These are phyloP conservation scores for Macropodus opercularis DNA, from an alignment of 2,797 vertebrate genomes.

Conservation along the genomic window DNA sequence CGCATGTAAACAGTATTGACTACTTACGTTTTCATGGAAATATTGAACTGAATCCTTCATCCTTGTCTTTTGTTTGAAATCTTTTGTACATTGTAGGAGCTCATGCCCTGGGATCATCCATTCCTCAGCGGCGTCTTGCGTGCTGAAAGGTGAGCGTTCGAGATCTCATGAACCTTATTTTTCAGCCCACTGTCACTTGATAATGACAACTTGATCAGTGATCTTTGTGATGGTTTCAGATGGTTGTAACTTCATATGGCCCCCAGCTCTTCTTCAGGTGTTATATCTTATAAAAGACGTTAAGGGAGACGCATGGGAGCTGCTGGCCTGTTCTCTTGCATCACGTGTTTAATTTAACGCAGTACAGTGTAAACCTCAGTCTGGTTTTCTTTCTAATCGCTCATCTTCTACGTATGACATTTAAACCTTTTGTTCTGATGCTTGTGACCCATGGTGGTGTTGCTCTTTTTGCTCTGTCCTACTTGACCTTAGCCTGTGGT, in stretches of 20 bases:
- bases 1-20: neutral
- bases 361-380: neutral
- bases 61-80: neutral
- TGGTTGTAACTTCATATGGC: constrained; percentile 41
- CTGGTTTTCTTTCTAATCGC: neutral
- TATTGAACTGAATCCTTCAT: neutral
- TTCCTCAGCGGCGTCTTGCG: constrained; percentile 93
- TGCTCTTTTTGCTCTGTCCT: neutral
- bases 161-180: constrained; percentile 10
- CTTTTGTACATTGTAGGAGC: constrained; percentile 76
- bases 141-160: constrained; percentile 89
- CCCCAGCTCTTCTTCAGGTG: constrained; percentile 37
- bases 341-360: neutral
- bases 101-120: constrained; percentile 98
- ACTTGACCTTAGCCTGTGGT: neutral
- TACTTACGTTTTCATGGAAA: neutral
- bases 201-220: constrained; percentile 30
- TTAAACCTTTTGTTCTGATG: neutral
- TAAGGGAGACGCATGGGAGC: constrained; percentile 57
- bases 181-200: constrained; percentile 30
- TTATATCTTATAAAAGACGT: constrained; percentile 46
- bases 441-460: neutral
- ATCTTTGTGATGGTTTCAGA: constrained; percentile 16
- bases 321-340: neutral
- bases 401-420: too few species aligned